Conservation (phyloP, 1,140 invertebrate genomes). For the Adelges cooleyi region DNA sequence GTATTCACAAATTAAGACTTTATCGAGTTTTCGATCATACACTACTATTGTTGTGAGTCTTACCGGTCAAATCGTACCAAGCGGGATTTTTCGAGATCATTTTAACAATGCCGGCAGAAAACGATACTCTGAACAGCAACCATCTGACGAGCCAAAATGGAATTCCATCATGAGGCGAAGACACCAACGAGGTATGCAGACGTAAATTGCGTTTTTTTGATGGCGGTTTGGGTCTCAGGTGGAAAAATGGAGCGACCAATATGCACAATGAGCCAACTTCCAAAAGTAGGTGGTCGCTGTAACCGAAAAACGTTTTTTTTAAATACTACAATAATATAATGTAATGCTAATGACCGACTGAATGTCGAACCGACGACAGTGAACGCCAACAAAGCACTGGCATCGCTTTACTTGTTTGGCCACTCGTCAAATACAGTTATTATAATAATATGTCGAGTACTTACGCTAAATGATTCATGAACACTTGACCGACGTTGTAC, state of each 20-base stretch:
- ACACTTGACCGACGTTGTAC: conserved; percentile 65
- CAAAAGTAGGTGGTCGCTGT: conserved; percentile 62
- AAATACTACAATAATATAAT: too few species aligned
- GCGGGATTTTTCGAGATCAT: conserved; percentile 60
- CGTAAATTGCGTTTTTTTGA: conserved; percentile 33
- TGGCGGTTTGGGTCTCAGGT: conserved; percentile 37
- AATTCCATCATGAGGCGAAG: conserved; percentile 44
- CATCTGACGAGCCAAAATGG: conserved; percentile 63
- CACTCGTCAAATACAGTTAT: too few species aligned
- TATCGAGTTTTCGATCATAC: background rate
- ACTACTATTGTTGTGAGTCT: conserved; percentile 23
- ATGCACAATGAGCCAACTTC: conserved; percentile 67
- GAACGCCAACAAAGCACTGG: too few species aligned
- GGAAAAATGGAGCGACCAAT: conserved; percentile 53
- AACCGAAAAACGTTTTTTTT: conserved; percentile 33
- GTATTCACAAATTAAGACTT: conserved; percentile 8
- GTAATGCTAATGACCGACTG: too few species aligned
- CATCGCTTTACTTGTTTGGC: too few species aligned
- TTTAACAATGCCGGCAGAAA: conserved; percentile 64
- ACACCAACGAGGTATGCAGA: conserved; percentile 21
- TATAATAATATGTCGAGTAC: background rate
- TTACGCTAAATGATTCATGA: conserved; percentile 68
- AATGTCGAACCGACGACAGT: too few species aligned
- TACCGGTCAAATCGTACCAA: conserved; percentile 74
- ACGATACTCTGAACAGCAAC: conserved; percentile 67